These are phyloP conservation scores for Bufotes viridis DNA, from an alignment of 2,797 vertebrate species.

Conservation along the genomic window DNA sequence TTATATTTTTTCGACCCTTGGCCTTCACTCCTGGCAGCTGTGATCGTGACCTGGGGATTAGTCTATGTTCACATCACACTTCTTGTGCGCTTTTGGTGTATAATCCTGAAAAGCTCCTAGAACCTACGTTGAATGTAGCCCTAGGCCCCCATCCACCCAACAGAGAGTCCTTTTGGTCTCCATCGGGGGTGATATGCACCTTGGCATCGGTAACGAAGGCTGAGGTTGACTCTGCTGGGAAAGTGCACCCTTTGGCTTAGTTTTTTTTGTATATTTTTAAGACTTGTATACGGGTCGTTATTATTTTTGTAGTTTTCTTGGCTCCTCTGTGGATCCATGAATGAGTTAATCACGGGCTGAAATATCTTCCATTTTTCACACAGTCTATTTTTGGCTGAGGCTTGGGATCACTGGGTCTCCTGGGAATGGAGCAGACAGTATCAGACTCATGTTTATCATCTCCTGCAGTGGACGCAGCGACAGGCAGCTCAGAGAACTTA, in stretches of 20 bases:
- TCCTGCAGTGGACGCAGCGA: neutral
- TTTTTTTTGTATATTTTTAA: neutral
- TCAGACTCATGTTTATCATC: constrained; percentile 17
- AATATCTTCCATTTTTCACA: constrained; percentile 46
- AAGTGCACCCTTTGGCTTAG: neutral
- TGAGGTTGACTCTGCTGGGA: neutral
- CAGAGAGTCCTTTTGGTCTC: too few species aligned
- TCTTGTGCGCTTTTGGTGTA: too few species aligned
- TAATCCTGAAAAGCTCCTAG: too few species aligned
- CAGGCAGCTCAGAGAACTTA: neutral
- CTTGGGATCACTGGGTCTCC: constrained; percentile 11
- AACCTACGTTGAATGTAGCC: too few species aligned
- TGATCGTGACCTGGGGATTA: too few species aligned
- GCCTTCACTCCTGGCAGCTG: too few species aligned
- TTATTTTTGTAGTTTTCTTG: neutral
- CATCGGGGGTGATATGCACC: too few species aligned
- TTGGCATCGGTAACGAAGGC: too few species aligned
- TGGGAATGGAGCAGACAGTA: constrained; percentile 29
- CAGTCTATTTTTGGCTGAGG: constrained; percentile 42
- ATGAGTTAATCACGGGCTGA: constrained; percentile 11
- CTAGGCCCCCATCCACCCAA: too few species aligned
- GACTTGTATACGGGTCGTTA: neutral
- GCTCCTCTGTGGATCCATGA: neutral
- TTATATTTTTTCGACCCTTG: too few species aligned
- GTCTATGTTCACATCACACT: too few species aligned